Base-by-base conservation (phyloP, 2,797 vertebrate genomes). In the Sebastes melanostomus region DNA sequence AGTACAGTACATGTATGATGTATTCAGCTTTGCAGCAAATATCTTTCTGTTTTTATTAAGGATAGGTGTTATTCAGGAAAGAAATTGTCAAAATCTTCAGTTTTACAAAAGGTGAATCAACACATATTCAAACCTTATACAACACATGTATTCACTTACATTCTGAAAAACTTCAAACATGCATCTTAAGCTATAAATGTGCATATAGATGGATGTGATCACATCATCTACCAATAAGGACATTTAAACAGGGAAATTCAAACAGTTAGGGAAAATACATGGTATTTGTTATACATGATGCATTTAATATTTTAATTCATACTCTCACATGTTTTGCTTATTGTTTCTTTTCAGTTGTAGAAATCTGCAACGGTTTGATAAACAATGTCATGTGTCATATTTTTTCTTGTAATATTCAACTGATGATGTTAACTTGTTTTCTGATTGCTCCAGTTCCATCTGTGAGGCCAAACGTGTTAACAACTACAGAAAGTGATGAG, bases 401-500 rank as follows among this genome's bases (percentile, higher is more conserved):
- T 38, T 46, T 7, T 50, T n/a, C 27, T 36, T 60, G 16, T 79
- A 10, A 60, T 69, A 10, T 67, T 60, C 1, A 62, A 58, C 72
- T 68, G 7, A 79, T 66, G 55, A 59, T 72, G 1, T 29, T 50
- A 0, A 25, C 87, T 30, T 65, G n/a, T 46, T 86, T 80, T 90
- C 63, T 81, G 77, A 66, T 83, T 36, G 30, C 38, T 70, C 38
- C 75, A 90, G 91, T 79, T 77, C 89, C 95, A 66, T 88, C 94
- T 78, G 67, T 69, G 66, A 91, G 81, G 74, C 82, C 96, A 68
- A 83, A 88, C 4, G 29, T 92, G 61, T 89, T 94, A 7, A 91
- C 94, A 75, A 95, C 96, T 6, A 94, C 68, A 42, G 68, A 77
- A 24, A 92, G 84, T 77, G 90, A 95, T 76, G 92, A 92, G 60